Conservation (phyloP, 2,113 vertebrate genomes). For the Apus apus region DNA sequence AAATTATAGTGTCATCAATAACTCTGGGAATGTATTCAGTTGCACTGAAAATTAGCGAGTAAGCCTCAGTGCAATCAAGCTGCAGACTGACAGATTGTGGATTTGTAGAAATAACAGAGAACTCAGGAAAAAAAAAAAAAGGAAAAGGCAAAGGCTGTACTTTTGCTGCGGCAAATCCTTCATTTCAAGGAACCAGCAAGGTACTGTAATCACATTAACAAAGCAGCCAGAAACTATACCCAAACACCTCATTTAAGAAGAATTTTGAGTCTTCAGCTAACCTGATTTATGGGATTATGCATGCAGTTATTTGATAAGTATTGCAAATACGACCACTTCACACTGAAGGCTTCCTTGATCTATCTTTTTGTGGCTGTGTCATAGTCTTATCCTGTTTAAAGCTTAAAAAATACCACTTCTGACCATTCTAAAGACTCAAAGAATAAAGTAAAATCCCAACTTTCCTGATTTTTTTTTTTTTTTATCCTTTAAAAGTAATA, state of each 20-base stretch:
- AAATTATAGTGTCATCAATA: slow-evolving; percentile 78
- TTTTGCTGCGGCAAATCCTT: slow-evolving; percentile 68
- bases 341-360: slow-evolving; percentile 56
- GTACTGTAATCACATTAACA: slow-evolving; percentile 74
- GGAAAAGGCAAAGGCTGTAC: slow-evolving; percentile 4
- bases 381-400: slow-evolving; percentile 69
- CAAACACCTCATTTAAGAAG: slow-evolving; percentile 70
- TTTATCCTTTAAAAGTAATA: slow-evolving; percentile 41
- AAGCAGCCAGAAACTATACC: slow-evolving; percentile 72
- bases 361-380: slow-evolving; percentile 53
- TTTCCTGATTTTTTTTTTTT: slow-evolving; percentile 35
- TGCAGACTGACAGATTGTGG: slow-evolving; percentile 77
- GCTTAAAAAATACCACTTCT: slow-evolving; percentile 47
- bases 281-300: slow-evolving; percentile 74
- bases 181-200: slow-evolving; percentile 69
- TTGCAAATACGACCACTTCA: slow-evolving; percentile 61
- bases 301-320: slow-evolving; percentile 72
- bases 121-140: slow-evolving; percentile 15
- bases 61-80: slow-evolving; percentile 67
- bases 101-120: slow-evolving; percentile 80
- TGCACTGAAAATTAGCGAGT: slow-evolving; percentile 76
- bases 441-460: slow-evolving; percentile 36
- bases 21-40: slow-evolving; percentile 73
- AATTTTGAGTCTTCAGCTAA: slow-evolving; percentile 66
- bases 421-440: slow-evolving; percentile 34